These are phyloP conservation scores for Silurus glanis DNA, from an alignment of 2,113 vertebrate genomes.

Conservation along the genomic window DNA sequence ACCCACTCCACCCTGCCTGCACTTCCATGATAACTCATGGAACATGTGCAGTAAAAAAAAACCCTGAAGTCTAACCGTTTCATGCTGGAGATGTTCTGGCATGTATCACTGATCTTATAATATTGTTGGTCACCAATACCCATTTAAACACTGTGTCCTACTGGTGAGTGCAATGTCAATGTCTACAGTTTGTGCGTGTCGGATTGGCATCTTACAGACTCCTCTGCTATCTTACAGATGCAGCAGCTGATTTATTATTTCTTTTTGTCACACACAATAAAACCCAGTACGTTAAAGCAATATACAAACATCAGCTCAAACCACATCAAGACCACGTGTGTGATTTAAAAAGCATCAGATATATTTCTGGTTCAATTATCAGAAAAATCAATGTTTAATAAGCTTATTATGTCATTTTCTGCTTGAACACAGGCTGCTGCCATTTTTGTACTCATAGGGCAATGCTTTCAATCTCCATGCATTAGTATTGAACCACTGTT, in stretches of 20 bases:
- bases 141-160: slow-evolving; percentile 36
- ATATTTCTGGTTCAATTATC: slow-evolving; percentile 43
- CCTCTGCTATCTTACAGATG: not conserved
- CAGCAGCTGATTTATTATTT: not conserved
- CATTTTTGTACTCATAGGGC: slow-evolving; percentile 4
- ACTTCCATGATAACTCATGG: too few species aligned
- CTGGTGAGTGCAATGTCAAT: slow-evolving; percentile 12
- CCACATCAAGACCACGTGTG: slow-evolving; percentile 9
- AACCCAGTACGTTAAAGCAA: not conserved
- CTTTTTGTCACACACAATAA: not conserved
- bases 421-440: slow-evolving; percentile 39
- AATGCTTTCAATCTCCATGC: slow-evolving; percentile 40
- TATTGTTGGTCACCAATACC: slow-evolving; percentile 30
- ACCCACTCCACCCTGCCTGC: too few species aligned
- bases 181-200: slow-evolving; percentile 1
- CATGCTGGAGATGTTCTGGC: too few species aligned
- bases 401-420: slow-evolving; percentile 43
- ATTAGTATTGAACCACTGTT: slow-evolving; percentile 47
- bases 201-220: not conserved
- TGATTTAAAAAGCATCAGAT: slow-evolving; percentile 48
- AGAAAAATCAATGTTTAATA: slow-evolving; percentile 57
- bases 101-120: slow-evolving; percentile 29
- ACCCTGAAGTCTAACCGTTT: not conserved
- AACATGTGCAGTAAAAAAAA: too few species aligned
- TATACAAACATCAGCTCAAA: slow-evolving; percentile 3